phyloP scores from a whole-genome alignment of 1,140 invertebrate genomes.

The Riptortus pedestris region DNA sequence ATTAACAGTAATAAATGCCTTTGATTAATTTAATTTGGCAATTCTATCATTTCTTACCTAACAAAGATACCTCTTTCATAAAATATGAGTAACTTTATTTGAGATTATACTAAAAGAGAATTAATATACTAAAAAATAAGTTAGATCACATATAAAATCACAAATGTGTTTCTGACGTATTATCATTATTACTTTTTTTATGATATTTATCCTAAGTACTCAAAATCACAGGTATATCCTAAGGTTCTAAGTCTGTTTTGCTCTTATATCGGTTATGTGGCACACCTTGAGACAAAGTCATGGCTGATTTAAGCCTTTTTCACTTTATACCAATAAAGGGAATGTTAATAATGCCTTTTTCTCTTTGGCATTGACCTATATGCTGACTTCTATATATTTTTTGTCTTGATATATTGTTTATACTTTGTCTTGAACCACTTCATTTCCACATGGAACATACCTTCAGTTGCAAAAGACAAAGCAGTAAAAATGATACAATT shows the following conservation, averaged over 20 bases:
- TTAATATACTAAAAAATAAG: not conserved
- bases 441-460: slow-evolving; percentile 47
- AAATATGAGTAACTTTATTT: not conserved
- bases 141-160: not conserved
- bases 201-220: not conserved
- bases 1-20: not conserved
- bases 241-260: no score
- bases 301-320: no score
- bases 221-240: not conserved
- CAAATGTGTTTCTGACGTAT: not conserved
- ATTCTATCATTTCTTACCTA: not conserved
- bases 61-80: not conserved
- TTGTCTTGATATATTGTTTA: not conserved
- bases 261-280: no score
- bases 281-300: no score
- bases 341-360: no score
- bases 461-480: slow-evolving; percentile 42
- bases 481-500: slow-evolving; percentile 41
- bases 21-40: not conserved
- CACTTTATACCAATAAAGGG: no score
- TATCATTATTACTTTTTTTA: not conserved
- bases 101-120: not conserved
- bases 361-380: no score
- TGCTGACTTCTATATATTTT: not conserved
- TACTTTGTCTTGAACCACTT: slow-evolving; percentile 29